Percentiles rank a stretch among this genome's conserved stretches.
Conservation (phyloP, 2,113 vertebrate species). For the Pteruthius melanotis region DNA sequence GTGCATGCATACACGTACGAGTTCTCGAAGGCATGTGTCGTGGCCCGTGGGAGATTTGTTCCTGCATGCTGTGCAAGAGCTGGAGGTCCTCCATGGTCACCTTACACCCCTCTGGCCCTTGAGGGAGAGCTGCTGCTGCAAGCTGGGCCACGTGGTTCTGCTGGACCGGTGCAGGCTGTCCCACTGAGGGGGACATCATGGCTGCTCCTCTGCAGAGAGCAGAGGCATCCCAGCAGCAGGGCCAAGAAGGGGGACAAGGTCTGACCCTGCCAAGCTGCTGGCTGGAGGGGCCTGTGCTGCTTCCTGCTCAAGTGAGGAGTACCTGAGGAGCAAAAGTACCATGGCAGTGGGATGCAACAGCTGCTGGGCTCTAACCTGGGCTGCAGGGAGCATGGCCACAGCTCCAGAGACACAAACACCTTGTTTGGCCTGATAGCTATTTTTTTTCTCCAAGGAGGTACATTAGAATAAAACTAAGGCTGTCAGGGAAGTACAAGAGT, state of each 20-base stretch:
- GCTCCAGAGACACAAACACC: background rate
- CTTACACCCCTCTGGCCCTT: fast-evolving
- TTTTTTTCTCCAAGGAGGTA: background rate
- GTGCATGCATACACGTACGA: fast-evolving
- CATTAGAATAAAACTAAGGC: background rate
- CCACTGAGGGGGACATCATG: too few species aligned
- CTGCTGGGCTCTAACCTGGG: background rate
- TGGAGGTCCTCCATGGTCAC: background rate
- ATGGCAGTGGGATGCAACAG: fast-evolving
- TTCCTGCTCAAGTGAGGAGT: background rate
- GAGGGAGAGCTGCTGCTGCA: background rate
- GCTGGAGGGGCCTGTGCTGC: fast-evolving
- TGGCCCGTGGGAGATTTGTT: background rate
- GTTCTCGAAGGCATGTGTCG: background rate
- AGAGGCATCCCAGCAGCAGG: background rate
- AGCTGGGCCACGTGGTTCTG: background rate
- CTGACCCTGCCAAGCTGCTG: background rate
- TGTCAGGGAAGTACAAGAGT: background rate
- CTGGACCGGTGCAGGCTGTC: background rate
- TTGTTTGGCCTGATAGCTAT: background rate
- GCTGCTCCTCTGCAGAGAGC: background rate
- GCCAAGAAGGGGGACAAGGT: background rate
- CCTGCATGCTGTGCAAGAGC: background rate
- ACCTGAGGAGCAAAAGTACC: background rate
- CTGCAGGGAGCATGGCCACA: background rate